These are phyloP conservation scores for Simalia tracyae DNA, from an alignment of 2,797 vertebrate genomes.

Conservation along the genomic window DNA sequence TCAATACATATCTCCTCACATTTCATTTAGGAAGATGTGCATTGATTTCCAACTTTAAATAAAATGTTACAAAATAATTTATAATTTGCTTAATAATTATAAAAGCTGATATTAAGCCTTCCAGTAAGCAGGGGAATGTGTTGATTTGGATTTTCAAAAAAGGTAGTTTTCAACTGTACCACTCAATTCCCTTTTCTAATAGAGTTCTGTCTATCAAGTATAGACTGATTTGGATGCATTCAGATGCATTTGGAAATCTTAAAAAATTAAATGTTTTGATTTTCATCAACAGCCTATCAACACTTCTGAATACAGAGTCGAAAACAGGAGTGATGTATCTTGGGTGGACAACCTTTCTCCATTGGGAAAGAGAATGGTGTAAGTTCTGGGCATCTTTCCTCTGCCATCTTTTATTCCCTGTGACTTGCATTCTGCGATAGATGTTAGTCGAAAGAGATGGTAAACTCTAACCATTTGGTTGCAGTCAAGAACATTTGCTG, in stretches of 20 bases:
- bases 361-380: conserved; percentile 77
- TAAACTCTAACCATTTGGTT: neutral
- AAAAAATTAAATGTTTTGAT: neutral
- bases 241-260: neutral
- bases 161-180: neutral
- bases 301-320: conserved; percentile 60
- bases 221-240: neutral
- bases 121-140: neutral
- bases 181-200: neutral
- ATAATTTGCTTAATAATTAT: neutral
- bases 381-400: conserved; percentile 63
- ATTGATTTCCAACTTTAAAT: neutral
- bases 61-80: neutral
- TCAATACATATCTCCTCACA: neutral
- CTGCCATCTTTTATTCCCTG: neutral
- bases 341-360: conserved; percentile 82
- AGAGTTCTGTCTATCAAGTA: neutral
- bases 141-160: neutral
- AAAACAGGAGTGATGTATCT: conserved; percentile 67
- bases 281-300: conserved; percentile 64
- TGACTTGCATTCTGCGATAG: neutral
- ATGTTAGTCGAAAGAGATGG: neutral
- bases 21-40: neutral
- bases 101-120: neutral
- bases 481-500: neutral